These are phyloP conservation scores for Echeneis naucrates DNA, from an alignment of 2,797 vertebrate species.

Conservation along the genomic window DNA sequence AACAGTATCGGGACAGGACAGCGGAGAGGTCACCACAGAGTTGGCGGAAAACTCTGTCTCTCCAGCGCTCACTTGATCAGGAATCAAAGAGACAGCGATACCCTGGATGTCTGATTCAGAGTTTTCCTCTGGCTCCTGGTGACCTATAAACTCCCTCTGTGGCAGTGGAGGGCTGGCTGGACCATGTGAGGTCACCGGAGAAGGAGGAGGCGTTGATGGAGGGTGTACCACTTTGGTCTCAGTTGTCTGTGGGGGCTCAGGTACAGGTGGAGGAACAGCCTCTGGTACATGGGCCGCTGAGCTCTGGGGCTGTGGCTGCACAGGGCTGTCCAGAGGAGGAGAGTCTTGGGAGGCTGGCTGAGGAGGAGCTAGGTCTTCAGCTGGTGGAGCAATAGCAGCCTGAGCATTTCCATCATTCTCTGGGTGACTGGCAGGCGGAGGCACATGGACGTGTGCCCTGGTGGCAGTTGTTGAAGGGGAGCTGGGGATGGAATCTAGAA, in stretches of 20 bases:
- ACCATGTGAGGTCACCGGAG: slow-evolving; percentile 16
- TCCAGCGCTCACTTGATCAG: background rate
- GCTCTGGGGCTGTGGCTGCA: slow-evolving; percentile 28
- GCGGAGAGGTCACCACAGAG: background rate
- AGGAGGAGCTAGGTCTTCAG: slow-evolving; percentile 27
- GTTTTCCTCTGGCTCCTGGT: slow-evolving; percentile 70
- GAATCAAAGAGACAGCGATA: background rate
- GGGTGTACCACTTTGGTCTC: slow-evolving; percentile 18
- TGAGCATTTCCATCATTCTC: slow-evolving; percentile 27
- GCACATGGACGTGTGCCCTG: slow-evolving; percentile 63
- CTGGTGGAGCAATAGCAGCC: slow-evolving; percentile 23
- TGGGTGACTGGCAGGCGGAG: slow-evolving; percentile 52
- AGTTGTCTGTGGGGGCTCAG: slow-evolving; percentile 23
- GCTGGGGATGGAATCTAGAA: slow-evolving; percentile 58
- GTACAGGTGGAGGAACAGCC: slow-evolving; percentile 19
- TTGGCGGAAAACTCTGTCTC: background rate
- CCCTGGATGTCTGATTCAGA: slow-evolving; percentile 55
- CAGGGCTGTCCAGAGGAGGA: slow-evolving; percentile 10
- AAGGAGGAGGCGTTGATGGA: slow-evolving; percentile 51
- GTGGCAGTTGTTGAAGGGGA: slow-evolving; percentile 44
- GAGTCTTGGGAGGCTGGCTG: slow-evolving; percentile 25
- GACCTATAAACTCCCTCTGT: background rate
- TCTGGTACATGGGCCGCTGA: background rate
- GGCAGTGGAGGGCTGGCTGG: background rate
- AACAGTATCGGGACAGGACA: background rate